Conservation (phyloP, 1,140 invertebrate genomes). For the Gonioctena quinquepunctata region DNA sequence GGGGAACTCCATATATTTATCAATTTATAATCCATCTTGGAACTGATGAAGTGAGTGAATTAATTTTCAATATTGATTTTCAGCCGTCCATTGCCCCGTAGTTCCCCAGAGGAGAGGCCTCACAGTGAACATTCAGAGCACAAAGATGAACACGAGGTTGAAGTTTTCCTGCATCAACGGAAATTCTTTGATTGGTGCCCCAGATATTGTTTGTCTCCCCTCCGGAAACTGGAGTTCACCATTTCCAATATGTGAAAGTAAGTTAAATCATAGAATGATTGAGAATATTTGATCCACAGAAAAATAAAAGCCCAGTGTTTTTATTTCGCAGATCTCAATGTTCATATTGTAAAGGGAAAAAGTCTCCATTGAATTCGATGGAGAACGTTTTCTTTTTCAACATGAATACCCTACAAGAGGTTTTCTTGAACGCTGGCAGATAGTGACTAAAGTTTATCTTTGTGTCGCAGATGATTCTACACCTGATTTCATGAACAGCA, state of each 20-base stretch:
- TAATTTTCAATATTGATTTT: no score
- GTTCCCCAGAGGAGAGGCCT: slow-evolving; percentile 71
- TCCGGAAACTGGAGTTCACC: slow-evolving; percentile 84
- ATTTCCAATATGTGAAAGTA: slow-evolving; percentile 80
- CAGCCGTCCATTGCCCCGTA: slow-evolving; percentile 75
- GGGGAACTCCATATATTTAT: no score
- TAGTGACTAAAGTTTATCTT: no score
- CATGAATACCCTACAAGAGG: no score
- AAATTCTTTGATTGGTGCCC: slow-evolving; percentile 77
- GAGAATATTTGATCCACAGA: not conserved
- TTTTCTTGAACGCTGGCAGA: no score
- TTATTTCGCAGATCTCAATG: not conserved
- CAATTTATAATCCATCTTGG: no score
- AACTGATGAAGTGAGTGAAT: no score
- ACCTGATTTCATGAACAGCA: no score
- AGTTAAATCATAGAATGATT: slow-evolving; percentile 35
- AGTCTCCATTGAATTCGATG: no score
- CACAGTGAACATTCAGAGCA: slow-evolving; percentile 69
- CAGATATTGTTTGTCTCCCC: slow-evolving; percentile 73
- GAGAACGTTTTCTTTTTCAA: no score
- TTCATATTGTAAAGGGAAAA: not conserved
- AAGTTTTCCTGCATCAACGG: slow-evolving; percentile 79
- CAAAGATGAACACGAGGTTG: slow-evolving; percentile 74
- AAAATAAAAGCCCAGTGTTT: not conserved
- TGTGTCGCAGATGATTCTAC: no score